These are phyloP conservation scores for Hydrotaea diabolus DNA, from an alignment of 2,888 invertebrate genomes.

Conservation along the genomic window DNA sequence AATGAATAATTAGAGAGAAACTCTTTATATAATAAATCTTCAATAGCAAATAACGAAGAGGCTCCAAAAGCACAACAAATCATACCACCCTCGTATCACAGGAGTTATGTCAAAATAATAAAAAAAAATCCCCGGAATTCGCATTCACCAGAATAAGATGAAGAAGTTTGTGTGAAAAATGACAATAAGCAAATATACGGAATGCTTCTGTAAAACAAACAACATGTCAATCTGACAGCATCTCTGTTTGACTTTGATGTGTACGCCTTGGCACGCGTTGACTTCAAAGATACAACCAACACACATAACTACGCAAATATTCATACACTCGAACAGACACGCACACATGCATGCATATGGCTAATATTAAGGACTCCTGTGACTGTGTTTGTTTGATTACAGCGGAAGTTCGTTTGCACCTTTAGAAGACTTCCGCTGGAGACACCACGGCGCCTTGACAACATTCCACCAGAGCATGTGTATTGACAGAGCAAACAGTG, in stretches of 20 bases:
- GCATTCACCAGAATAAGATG: too few relatives aligned
- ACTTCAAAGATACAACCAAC: too few relatives aligned
- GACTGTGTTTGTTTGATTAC: constrained; percentile 69
- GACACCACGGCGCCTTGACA: background rate
- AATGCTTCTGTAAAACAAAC: constrained; percentile 43
- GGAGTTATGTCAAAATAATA: too few relatives aligned
- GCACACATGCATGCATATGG: constrained; percentile 8
- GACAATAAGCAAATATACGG: constrained; percentile 40
- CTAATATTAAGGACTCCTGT: constrained; percentile 31
- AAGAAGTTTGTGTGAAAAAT: background rate
- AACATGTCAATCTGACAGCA: constrained; percentile 51
- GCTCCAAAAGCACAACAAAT: too few relatives aligned
- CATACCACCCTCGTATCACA: too few relatives aligned
- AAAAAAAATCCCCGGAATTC: too few relatives aligned
- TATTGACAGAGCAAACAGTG: background rate
- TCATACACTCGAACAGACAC: background rate
- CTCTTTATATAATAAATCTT: too few relatives aligned
- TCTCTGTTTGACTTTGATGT: constrained; percentile 54
- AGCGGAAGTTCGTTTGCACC: constrained; percentile 79
- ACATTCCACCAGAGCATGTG: background rate
- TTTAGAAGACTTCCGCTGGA: constrained; percentile 74
- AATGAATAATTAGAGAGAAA: too few relatives aligned
- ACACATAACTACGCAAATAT: constrained; percentile 30
- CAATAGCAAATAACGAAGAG: too few relatives aligned
- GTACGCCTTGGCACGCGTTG: constrained; percentile 26